Evolutionary conservation across 2,888 invertebrate species (phyloP).

Genomic region (Protodeltote pygarga): DNA sequence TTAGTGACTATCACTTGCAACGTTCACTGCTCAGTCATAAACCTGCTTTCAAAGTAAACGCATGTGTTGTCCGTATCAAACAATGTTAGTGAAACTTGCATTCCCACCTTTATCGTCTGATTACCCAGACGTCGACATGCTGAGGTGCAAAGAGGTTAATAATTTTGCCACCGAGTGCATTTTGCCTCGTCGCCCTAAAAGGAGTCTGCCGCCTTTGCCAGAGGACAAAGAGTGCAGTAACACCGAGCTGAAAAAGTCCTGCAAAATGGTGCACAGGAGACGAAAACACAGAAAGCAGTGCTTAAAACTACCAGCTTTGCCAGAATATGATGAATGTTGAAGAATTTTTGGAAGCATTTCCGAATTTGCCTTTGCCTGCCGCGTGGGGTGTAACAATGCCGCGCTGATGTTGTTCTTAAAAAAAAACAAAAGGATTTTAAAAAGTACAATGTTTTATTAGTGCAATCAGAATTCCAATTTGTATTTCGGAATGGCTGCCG

Average conservation of each 20-base stretch:
- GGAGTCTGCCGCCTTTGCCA: slow-evolving; percentile 72
- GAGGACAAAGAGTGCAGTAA: slow-evolving; percentile 80
- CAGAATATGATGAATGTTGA: slow-evolving; percentile 79
- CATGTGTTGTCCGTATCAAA: slow-evolving; percentile 55
- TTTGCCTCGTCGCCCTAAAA: slow-evolving; percentile 70
- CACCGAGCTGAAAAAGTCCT: slow-evolving; percentile 68
- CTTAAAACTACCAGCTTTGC: slow-evolving; percentile 70
- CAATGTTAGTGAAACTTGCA: slow-evolving; percentile 74
- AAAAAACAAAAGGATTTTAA: slow-evolving; percentile 31
- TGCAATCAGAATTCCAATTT: slow-evolving; percentile 27
- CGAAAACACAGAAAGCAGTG: slow-evolving; percentile 71
- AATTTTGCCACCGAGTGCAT: slow-evolving; percentile 74
- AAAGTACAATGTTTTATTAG: slow-evolving; percentile 43
- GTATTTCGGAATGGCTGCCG: slow-evolving; percentile 24
- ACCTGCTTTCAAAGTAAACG: slow-evolving; percentile 56
- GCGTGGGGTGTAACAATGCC: slow-evolving; percentile 39
- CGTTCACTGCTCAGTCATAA: slow-evolving; percentile 47
- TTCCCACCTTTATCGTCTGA: slow-evolving; percentile 62
- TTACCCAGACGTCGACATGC: slow-evolving; percentile 76
- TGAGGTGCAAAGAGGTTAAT: slow-evolving; percentile 72
- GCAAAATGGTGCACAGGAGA: slow-evolving; percentile 61
- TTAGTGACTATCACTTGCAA: slow-evolving; percentile 40
- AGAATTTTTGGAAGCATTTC: slow-evolving; percentile 32
- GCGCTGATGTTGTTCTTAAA: slow-evolving; percentile 19
- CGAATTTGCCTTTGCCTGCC: slow-evolving; percentile 33